These are phyloP conservation scores for Cacatua alba DNA, from an alignment of 2,113 vertebrate species.

Conservation along the genomic window DNA sequence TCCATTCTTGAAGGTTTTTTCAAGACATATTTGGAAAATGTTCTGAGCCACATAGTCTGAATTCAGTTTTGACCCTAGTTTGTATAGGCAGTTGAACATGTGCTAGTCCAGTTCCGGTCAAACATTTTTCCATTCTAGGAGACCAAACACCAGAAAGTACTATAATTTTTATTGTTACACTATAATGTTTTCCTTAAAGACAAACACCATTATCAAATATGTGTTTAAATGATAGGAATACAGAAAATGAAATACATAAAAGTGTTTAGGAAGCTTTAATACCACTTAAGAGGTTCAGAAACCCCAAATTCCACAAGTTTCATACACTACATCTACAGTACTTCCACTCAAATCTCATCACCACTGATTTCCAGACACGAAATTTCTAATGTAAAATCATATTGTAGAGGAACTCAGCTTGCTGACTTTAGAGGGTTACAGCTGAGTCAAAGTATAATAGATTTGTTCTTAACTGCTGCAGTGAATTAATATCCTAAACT, in stretches of 20 bases:
- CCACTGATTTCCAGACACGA: background rate
- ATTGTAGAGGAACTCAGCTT: background rate
- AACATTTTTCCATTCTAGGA: background rate
- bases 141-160: background rate
- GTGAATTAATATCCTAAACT: conserved; percentile 15
- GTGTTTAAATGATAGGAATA: background rate
- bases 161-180: background rate
- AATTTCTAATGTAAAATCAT: background rate
- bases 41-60: background rate
- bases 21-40: background rate
- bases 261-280: background rate
- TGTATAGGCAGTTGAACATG: background rate
- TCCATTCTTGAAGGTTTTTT: background rate
- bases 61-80: background rate
- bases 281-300: background rate
- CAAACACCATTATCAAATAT: background rate
- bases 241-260: background rate
- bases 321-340: background rate
- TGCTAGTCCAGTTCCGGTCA: background rate
- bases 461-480: background rate
- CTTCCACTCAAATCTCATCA: background rate
- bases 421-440: background rate
- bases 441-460: background rate
- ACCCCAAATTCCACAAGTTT: background rate
- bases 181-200: background rate